These are phyloP conservation scores for Ceryle rudis DNA, from an alignment of 2,797 vertebrate species.

Conservation along the genomic window DNA sequence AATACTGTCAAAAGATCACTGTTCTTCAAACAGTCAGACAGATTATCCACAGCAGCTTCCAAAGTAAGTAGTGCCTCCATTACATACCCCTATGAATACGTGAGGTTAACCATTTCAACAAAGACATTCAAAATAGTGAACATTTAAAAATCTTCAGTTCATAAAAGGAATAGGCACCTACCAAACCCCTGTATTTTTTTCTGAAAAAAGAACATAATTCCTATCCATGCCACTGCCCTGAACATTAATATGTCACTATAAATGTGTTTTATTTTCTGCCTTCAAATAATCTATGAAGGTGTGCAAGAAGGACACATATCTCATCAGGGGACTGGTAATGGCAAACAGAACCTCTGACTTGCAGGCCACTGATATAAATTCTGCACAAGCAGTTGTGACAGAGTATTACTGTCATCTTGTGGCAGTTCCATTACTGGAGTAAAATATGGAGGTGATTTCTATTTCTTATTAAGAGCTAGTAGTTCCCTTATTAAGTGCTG, in stretches of 20 bases:
- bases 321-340: neutral
- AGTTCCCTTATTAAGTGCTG: neutral
- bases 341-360: constrained; percentile 9
- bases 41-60: constrained; percentile 96
- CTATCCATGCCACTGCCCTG: neutral
- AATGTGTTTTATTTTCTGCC: neutral
- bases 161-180: neutral
- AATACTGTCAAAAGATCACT: constrained; percentile 94
- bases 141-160: neutral
- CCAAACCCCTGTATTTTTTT: neutral
- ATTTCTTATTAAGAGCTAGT: neutral
- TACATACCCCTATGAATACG: constrained; percentile 90
- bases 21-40: constrained; percentile 97
- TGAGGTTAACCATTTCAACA: neutral
- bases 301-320: neutral
- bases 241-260: neutral
- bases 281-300: constrained; percentile 4
- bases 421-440: constrained; percentile 40
- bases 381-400: constrained; percentile 8
- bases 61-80: constrained; percentile 97
- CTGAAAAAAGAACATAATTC: neutral
- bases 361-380: constrained; percentile 8
- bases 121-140: neutral
- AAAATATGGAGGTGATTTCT: constrained; percentile 5
- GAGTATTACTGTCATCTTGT: constrained; percentile 52